Conservation (phyloP, 2,888 invertebrate species). For the Elgonia sp. region DNA sequence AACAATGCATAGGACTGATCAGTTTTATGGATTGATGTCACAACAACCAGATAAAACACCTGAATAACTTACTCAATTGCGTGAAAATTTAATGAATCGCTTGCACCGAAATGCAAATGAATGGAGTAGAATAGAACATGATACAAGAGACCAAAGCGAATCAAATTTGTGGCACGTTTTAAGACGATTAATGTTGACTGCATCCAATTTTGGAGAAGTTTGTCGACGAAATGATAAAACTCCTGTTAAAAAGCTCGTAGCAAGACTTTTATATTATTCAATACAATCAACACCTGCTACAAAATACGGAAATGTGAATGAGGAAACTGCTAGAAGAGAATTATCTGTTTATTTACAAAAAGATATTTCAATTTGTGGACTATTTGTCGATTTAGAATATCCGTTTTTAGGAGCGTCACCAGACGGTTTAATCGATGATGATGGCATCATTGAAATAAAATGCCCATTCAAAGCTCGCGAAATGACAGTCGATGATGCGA, state of each 20-base stretch:
- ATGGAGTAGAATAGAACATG: slow-evolving; percentile 43
- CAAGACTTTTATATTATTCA: slow-evolving; percentile 54
- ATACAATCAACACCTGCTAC: not conserved
- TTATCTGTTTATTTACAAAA: slow-evolving; percentile 13
- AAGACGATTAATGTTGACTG: slow-evolving; percentile 61
- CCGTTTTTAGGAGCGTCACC: not conserved
- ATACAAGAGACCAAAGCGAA: slow-evolving; percentile 48
- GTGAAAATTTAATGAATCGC: slow-evolving; percentile 27
- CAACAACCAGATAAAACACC: slow-evolving; percentile 36
- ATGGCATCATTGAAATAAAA: not conserved
- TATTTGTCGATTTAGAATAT: slow-evolving; percentile 45
- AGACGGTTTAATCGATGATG: not conserved
- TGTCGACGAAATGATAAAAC: slow-evolving; percentile 54
- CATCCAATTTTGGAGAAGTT: slow-evolving; percentile 64
- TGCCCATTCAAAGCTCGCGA: not conserved
- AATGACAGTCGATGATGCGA: not conserved
- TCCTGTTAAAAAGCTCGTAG: slow-evolving; percentile 43
- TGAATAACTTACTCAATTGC: slow-evolving; percentile 12
- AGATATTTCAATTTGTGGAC: slow-evolving; percentile 40
- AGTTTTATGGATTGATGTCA: slow-evolving; percentile 14
- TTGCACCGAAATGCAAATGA: slow-evolving; percentile 34
- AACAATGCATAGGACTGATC: not conserved
- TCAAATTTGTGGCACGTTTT: slow-evolving; percentile 1
- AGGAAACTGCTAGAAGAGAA: slow-evolving; percentile 43
- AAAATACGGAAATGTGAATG: slow-evolving; percentile 69